Conservation (phyloP, 2,888 invertebrate genomes). For the Eremobia ochroleuca region DNA sequence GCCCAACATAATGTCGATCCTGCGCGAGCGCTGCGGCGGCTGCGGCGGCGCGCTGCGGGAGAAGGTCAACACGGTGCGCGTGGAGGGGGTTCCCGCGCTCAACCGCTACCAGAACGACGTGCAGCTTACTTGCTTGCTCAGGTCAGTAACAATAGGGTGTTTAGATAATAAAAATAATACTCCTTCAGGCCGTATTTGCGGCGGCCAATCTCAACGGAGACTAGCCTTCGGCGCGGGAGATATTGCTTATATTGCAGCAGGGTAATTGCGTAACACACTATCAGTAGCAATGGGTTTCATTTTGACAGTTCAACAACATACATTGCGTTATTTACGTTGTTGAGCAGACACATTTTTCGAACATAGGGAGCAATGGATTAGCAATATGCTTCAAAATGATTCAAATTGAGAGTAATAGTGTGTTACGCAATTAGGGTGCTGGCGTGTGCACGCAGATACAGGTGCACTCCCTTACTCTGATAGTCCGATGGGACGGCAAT, state of each 20-base stretch:
- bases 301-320: too few relatives aligned
- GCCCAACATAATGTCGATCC: slow-evolving; percentile 97
- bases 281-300: too few relatives aligned
- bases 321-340: too few relatives aligned
- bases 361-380: too few relatives aligned
- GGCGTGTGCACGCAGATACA: not conserved
- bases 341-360: too few relatives aligned
- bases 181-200: not conserved
- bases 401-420: too few relatives aligned
- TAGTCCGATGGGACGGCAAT: not conserved
- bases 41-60: slow-evolving; percentile 93
- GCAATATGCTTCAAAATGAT: too few relatives aligned
- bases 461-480: not conserved
- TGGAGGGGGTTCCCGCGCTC: slow-evolving; percentile 97
- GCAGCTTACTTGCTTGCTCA: slow-evolving; percentile 97
- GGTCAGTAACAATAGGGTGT: slow-evolving; percentile 90
- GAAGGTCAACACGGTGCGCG: slow-evolving; percentile 96
- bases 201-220: not conserved
- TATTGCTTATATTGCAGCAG: not conserved
- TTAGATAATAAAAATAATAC: not conserved
- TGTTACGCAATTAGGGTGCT: too few relatives aligned
- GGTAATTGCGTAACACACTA: too few relatives aligned
- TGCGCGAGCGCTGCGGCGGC: slow-evolving; percentile 94
- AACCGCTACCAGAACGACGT: slow-evolving; percentile 97
- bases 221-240: not conserved